Base-by-base conservation (phyloP, 2,113 vertebrate species). In the Daboia siamensis region DNA sequence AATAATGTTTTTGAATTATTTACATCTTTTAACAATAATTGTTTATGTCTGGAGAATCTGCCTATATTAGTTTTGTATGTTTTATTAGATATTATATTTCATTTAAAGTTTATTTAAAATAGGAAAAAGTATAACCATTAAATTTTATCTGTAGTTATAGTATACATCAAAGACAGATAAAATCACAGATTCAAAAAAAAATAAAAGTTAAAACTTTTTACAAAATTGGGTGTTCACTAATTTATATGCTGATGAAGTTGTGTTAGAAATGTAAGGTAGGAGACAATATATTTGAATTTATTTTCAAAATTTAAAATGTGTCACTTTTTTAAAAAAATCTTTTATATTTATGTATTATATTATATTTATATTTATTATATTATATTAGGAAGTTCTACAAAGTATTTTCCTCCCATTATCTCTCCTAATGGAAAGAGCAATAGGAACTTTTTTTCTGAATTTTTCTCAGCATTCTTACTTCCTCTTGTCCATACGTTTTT, bases 21-120 rank as follows among this genome's bases (percentile, higher is more conserved):
- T 92, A 39, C 69, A 90, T 84, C 52, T 89, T 94, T 57, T n/a
- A 44, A 46, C 2, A 74, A n/a, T n/a, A n/a, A 6, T 93, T 64
- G 10, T 5, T 92, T 46, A 11, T 48, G 39, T n/a, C 9, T 33
- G 48, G 6, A n/a, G 23, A 90, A 51, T 13, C 29, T 86, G 84
- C 26, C 24, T 39, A 26, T 7, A 61, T 61, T 89, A 39, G 44
- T 26, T 61, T 59, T 89, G 4, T 57, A 89, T n/a, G 7, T 39
- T 59, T 59, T 89, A 46, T 89, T 89, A 89, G 11, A 13, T 89
- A 46, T 61, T 59, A 54, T 46, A 44, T 89, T 61, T 89, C 55
- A 89, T 61, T 61, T 15, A 61, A 89, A 46, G 39, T 26, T 61
- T 59, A 44, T 89, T 89, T 59, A 89, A 59, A 89, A 89, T 59